A percentile compares a stretch with the other conserved stretches of the same genome.
Conservation (phyloP, 2,888 invertebrate genomes). For the Acrocyrtus sp. region DNA sequence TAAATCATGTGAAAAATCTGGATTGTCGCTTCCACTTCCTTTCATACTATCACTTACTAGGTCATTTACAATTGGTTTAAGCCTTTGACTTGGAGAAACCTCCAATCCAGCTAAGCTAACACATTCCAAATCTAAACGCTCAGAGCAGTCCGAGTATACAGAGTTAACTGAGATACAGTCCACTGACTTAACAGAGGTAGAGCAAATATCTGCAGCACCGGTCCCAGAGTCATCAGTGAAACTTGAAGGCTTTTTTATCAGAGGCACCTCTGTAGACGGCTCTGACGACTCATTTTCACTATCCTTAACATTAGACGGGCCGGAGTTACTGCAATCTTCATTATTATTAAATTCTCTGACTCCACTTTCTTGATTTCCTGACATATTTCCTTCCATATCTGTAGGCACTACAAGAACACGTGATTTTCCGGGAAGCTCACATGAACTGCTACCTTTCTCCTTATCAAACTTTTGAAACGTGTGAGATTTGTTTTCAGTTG, state of each 20-base stretch:
- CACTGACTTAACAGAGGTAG: slow-evolving; percentile 53
- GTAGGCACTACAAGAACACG: too few relatives aligned
- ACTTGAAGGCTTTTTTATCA: neutral
- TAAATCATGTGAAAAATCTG: slow-evolving; percentile 47
- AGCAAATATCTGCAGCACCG: slow-evolving; percentile 31
- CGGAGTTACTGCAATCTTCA: neutral
- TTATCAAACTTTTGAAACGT: slow-evolving; percentile 5
- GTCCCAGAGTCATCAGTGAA: neutral
- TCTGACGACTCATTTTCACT: slow-evolving; percentile 45
- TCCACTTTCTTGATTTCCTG: too few relatives aligned
- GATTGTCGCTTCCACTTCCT: neutral
- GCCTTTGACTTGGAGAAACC: slow-evolving; percentile 53
- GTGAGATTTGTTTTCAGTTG: slow-evolving; percentile 63
- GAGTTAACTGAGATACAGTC: slow-evolving; percentile 58
- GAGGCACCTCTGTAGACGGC: slow-evolving; percentile 19
- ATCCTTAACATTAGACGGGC: too few relatives aligned
- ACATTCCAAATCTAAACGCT: slow-evolving; percentile 53
- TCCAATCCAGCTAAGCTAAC: slow-evolving; percentile 45
- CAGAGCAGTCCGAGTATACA: slow-evolving; percentile 58
- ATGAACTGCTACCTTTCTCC: neutral
- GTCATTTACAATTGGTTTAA: slow-evolving; percentile 50
- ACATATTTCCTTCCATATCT: slow-evolving; percentile 7
- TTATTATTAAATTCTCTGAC: neutral
- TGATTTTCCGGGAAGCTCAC: neutral
- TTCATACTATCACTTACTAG: neutral